Evolutionary conservation across 1,140 invertebrate species (phyloP).

Genomic region (Papilio glaucus): DNA sequence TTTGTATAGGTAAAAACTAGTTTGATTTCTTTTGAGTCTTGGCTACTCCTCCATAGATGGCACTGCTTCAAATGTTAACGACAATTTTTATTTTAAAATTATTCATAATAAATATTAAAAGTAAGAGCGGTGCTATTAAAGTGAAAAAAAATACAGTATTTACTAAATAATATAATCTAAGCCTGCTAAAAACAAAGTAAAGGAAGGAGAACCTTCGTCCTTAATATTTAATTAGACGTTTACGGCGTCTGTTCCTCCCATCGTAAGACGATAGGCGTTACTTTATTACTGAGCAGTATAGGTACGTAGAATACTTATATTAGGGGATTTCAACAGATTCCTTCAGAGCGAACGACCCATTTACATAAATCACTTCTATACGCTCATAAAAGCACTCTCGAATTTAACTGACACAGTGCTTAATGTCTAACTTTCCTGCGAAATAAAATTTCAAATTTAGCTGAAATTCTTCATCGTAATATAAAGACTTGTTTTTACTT

Average conservation of each 20-base stretch:
- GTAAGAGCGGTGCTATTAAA: neutral
- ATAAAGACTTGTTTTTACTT: slow-evolving; percentile 32
- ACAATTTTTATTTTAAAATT: neutral
- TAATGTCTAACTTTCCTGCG: slow-evolving; percentile 49
- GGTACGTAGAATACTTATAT: slow-evolving; percentile 36
- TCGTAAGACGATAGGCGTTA: slow-evolving; percentile 37
- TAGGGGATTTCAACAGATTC: slow-evolving; percentile 38
- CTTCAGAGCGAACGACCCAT: slow-evolving; percentile 45
- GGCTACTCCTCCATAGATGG: slow-evolving; percentile 40
- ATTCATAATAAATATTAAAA: neutral
- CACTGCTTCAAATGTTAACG: neutral
- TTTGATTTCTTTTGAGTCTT: neutral
- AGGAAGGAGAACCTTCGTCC: slow-evolving; percentile 1
- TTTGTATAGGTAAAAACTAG: neutral
- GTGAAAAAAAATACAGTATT: neutral
- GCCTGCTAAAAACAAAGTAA: neutral
- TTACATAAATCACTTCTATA: slow-evolving; percentile 60
- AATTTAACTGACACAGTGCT: slow-evolving; percentile 45
- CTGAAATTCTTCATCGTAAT: slow-evolving; percentile 52
- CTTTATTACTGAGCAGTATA: slow-evolving; percentile 34
- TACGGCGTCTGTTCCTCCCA: slow-evolving; percentile 31
- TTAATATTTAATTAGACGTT: slow-evolving; percentile 39
- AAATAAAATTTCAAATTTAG: slow-evolving; percentile 61
- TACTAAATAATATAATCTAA: neutral
- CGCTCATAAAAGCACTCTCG: slow-evolving; percentile 53